Conservation (phyloP, 2,888 invertebrate genomes). For the Trilocha varians region DNA sequence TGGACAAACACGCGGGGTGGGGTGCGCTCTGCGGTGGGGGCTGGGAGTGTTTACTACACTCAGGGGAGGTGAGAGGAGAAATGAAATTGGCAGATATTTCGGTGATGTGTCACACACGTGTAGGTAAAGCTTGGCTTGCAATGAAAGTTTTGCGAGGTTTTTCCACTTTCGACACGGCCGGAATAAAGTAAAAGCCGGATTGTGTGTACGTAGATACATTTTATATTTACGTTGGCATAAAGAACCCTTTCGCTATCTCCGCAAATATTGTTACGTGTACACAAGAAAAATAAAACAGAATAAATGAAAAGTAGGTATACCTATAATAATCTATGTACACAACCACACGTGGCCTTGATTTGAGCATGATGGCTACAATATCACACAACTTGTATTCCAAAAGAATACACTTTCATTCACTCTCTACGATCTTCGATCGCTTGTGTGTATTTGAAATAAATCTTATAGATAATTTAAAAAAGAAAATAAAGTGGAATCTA, state of each 20-base stretch:
- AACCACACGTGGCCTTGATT: neutral
- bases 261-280: slow-evolving; percentile 3
- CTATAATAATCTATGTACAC: too few species aligned
- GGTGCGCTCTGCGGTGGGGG: slow-evolving; percentile 28
- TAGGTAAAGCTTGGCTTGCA: slow-evolving; percentile 50
- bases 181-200: slow-evolving; percentile 54
- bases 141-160: slow-evolving; percentile 62
- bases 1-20: slow-evolving; percentile 49
- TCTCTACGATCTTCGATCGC: too few species aligned
- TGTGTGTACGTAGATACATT: slow-evolving; percentile 29
- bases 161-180: slow-evolving; percentile 52
- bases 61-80: slow-evolving; percentile 61
- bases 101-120: slow-evolving; percentile 61
- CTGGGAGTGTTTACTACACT: slow-evolving; percentile 63
- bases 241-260: slow-evolving; percentile 24
- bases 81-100: slow-evolving; percentile 71
- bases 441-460: too few species aligned
- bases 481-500: too few species aligned
- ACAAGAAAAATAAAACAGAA: slow-evolving; percentile 1
- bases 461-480: too few species aligned
- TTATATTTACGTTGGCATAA: slow-evolving; percentile 34
- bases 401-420: too few species aligned
- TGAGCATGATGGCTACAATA: too few species aligned
- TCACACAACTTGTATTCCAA: too few species aligned
- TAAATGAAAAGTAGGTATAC: neutral